These are phyloP conservation scores for Dendrocopos noguchii DNA, from an alignment of 2,113 vertebrate genomes.

Conservation along the genomic window DNA sequence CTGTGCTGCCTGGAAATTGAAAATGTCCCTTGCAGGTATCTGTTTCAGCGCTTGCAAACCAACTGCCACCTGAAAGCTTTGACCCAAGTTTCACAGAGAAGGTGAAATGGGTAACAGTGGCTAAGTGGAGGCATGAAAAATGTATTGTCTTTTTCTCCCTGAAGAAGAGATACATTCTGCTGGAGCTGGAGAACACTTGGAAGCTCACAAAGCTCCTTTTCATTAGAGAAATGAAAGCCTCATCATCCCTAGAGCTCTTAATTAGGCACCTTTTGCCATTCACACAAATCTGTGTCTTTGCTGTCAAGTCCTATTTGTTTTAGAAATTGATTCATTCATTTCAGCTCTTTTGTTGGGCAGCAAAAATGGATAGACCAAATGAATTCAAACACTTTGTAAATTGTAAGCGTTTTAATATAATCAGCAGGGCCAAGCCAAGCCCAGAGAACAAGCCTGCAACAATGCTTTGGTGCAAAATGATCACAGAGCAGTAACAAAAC, in stretches of 20 bases:
- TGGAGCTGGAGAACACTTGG: constrained; percentile 14
- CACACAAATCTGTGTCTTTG: constrained; percentile 36
- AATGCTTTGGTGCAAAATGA: background rate
- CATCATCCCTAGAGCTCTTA: constrained; percentile 56
- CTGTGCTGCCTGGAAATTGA: background rate
- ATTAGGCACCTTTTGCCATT: constrained; percentile 62
- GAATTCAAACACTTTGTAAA: background rate
- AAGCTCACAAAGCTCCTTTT: constrained; percentile 53
- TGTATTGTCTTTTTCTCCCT: constrained; percentile 29
- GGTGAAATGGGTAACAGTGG: background rate
- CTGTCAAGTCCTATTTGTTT: constrained; percentile 64
- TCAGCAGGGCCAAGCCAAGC: background rate
- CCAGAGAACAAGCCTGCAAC: background rate
- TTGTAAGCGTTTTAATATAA: constrained; percentile 34
- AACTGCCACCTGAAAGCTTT: background rate
- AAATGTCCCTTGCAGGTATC: background rate
- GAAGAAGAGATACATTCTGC: constrained; percentile 31
- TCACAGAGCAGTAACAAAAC: constrained; percentile 30
- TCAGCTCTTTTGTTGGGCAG: constrained; percentile 23
- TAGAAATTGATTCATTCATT: constrained; percentile 44
- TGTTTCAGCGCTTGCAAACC: background rate
- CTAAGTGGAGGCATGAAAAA: constrained; percentile 16
- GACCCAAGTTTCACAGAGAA: background rate
- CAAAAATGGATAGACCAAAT: constrained; percentile 21
- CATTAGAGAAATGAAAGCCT: constrained; percentile 64